Conservation (phyloP, 1,140 invertebrate genomes). For the Caenorhabditis latens region DNA sequence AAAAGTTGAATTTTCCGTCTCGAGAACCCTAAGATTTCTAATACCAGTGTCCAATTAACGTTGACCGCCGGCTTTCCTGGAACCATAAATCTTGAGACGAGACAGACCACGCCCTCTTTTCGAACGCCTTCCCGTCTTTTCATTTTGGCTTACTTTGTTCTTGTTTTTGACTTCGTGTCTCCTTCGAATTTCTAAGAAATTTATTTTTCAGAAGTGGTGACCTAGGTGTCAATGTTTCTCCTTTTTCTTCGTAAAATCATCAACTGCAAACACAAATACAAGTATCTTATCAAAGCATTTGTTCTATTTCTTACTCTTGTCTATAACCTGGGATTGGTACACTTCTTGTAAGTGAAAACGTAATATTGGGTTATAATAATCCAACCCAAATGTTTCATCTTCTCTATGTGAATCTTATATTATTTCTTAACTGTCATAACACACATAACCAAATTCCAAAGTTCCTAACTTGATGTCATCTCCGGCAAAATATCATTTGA, state of each 20-base stretch:
- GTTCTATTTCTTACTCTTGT: constrained; percentile 18
- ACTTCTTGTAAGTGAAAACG: constrained; percentile 10
- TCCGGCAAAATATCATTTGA: too few relatives aligned
- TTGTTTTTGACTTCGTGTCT: not conserved
- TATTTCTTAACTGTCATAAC: not conserved
- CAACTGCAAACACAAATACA: constrained; percentile 16
- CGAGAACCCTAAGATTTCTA: not conserved
- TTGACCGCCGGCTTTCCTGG: not conserved
- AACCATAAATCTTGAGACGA: constrained; percentile 1
- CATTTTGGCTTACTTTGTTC: not conserved
- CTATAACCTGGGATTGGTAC: constrained; percentile 43
- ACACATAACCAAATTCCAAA: too few relatives aligned
- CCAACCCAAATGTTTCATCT: too few relatives aligned
- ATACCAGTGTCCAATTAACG: constrained; percentile 9
- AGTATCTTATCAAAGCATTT: not conserved
- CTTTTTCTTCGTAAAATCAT: constrained; percentile 11
- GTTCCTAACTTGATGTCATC: too few relatives aligned
- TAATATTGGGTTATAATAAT: not conserved
- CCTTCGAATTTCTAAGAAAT: not conserved
- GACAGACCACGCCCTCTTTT: not conserved
- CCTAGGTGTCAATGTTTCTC: constrained; percentile 6
- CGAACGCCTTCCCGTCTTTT: not conserved
- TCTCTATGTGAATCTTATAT: too few relatives aligned
- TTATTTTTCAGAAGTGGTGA: constrained; percentile 7
- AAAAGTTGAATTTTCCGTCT: not conserved